Percentiles rank a stretch among this genome's conserved stretches.
Evolutionary conservation across 2,797 vertebrate genomes (phyloP).

Genomic region (Notoglanidium macrostoma): DNA sequence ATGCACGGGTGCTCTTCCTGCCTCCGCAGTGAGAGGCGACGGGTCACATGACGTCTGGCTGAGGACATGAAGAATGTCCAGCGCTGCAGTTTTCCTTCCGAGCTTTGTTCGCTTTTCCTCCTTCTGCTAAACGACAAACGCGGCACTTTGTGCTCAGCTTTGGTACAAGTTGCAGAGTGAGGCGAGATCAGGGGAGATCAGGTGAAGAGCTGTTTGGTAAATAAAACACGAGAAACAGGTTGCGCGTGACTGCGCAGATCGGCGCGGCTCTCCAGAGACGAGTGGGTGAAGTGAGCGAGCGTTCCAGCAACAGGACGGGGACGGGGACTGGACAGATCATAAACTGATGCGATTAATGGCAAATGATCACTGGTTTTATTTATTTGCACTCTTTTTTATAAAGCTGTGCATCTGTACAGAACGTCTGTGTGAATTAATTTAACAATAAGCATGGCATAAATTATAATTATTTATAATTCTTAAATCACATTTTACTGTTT

Average conservation of each 20-base stretch:
- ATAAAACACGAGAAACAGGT: background rate
- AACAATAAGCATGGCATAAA: too few relatives aligned
- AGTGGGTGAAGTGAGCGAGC: background rate
- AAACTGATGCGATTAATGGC: too few relatives aligned
- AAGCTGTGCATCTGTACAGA: too few relatives aligned
- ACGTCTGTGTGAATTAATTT: too few relatives aligned
- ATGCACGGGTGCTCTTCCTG: background rate
- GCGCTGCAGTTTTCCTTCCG: constrained; percentile 31
- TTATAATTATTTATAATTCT: too few relatives aligned
- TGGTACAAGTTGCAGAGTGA: background rate
- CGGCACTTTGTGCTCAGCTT: background rate
- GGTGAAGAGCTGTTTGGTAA: background rate
- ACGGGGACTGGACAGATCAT: background rate
- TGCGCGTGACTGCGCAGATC: background rate
- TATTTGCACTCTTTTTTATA: too few relatives aligned
- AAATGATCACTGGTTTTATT: too few relatives aligned
- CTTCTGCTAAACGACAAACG: background rate
- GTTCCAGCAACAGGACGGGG: background rate
- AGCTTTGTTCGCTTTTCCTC: constrained; percentile 1
- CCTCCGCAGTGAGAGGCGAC: background rate
- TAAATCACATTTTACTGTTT: background rate
- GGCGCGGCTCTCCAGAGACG: background rate
- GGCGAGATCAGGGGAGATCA: background rate
- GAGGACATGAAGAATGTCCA: constrained; percentile 35
- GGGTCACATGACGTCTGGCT: constrained; percentile 25